Percentiles rank a stretch among this genome's conserved stretches.
These are phyloP conservation scores for Anas platyrhynchos DNA, from an alignment of 2,113 vertebrate species.

Conservation along the genomic window DNA sequence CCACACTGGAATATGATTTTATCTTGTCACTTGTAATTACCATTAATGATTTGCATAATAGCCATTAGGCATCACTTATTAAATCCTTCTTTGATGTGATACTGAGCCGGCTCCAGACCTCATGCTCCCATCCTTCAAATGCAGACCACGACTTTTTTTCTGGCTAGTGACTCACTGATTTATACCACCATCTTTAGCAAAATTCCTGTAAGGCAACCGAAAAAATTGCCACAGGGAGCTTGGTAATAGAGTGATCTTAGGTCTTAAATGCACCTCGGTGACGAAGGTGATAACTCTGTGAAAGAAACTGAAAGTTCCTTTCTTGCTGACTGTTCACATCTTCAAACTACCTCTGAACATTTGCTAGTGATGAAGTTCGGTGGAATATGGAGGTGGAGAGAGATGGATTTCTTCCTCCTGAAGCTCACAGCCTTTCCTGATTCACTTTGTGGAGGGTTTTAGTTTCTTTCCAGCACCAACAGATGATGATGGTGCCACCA, in stretches of 20 bases:
- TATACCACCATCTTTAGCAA: constrained; percentile 3
- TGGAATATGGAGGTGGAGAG: not conserved
- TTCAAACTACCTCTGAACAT: not conserved
- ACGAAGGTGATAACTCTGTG: not conserved
- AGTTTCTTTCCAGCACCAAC: not conserved
- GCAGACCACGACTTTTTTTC: constrained; percentile 32
- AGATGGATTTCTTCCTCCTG: accelerated
- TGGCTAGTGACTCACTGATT: constrained; percentile 50
- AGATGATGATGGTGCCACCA: not conserved
- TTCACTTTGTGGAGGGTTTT: not conserved
- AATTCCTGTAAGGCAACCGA: constrained; percentile 29
- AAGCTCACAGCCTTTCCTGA: not conserved
- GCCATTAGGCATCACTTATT: constrained; percentile 49
- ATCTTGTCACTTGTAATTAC: constrained; percentile 71
- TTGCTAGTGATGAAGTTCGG: not conserved
- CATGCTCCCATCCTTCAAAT: constrained; percentile 37
- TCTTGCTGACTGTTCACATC: constrained; percentile 33
- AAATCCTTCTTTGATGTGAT: constrained; percentile 66
- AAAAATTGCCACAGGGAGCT: constrained; percentile 42
- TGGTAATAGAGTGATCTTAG: not conserved
- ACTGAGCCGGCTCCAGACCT: constrained; percentile 22
- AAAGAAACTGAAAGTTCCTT: not conserved
- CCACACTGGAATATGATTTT: constrained; percentile 36
- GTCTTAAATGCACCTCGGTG: not conserved
- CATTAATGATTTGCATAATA: constrained; percentile 57